Percentiles rank a stretch among this genome's conserved stretches.
These are phyloP conservation scores for Tretioscincus oriximinensis DNA, from an alignment of 2,113 vertebrate species.

Conservation along the genomic window DNA sequence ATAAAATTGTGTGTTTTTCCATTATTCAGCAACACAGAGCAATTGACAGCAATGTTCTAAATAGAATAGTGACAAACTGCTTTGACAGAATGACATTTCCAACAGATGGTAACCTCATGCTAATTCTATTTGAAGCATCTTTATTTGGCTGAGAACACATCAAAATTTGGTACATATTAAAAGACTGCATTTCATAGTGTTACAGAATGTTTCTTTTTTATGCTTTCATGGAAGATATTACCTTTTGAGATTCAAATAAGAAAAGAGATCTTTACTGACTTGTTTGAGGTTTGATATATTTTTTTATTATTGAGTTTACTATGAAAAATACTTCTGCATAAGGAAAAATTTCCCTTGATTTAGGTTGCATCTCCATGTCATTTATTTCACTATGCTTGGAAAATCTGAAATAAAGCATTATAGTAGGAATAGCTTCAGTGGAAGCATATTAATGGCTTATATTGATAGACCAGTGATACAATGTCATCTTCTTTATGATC, in stretches of 20 bases:
- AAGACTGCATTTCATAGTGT: background rate
- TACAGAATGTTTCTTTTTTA: background rate
- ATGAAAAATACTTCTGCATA: background rate
- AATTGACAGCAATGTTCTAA: background rate
- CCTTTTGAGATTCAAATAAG: background rate
- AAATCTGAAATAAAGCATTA: no score
- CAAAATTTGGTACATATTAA: constrained; percentile 5
- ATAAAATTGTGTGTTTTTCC: background rate
- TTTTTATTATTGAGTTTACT: background rate
- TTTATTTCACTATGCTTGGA: no score
- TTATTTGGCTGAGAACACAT: background rate
- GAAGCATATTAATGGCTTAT: background rate
- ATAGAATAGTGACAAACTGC: background rate
- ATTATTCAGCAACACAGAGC: background rate
- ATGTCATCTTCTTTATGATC: no score
- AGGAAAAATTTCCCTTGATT: background rate
- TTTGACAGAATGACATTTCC: constrained; percentile 1
- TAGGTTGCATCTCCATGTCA: no score
- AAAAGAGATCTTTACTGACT: background rate
- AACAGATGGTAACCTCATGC: constrained; percentile 15
- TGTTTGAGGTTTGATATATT: background rate
- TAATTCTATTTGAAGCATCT: background rate
- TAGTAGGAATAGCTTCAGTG: no score
- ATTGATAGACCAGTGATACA: no score
- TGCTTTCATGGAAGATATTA: background rate